Conservation (phyloP, 1,140 invertebrate genomes). For the Yoshiicerus persimilis region DNA sequence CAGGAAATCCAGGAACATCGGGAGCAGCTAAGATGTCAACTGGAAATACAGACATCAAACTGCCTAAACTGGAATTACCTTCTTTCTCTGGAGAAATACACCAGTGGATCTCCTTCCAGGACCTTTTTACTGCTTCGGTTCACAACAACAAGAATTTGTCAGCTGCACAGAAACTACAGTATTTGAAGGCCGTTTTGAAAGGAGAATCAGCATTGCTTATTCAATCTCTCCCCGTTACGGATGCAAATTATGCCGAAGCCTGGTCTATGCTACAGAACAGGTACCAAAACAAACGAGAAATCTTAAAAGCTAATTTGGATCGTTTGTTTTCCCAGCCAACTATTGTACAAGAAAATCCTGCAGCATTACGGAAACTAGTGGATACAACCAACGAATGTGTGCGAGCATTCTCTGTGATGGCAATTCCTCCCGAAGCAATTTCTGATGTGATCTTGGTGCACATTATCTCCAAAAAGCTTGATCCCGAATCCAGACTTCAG, state of each 20-base stretch:
- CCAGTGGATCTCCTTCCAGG: conserved; percentile 6
- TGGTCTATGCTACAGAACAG: not conserved
- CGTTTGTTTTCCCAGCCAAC: not conserved
- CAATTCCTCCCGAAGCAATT: not conserved
- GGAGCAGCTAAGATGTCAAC: too few species aligned
- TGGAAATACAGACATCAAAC: not conserved
- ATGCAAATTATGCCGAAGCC: not conserved
- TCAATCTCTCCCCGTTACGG: not conserved
- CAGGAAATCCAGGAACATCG: too few species aligned
- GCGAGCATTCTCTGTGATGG: not conserved
- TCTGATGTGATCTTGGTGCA: not conserved
- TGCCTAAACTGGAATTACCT: conserved; percentile 14
- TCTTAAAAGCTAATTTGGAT: not conserved
- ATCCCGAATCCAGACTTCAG: not conserved
- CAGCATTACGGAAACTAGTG: not conserved
- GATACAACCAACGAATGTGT: not conserved
- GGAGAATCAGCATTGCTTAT: not conserved
- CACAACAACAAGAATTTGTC: not conserved
- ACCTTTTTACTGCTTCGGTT: not conserved
- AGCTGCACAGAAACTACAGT: not conserved
- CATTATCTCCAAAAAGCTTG: not conserved
- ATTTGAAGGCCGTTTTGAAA: not conserved
- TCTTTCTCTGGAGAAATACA: not conserved
- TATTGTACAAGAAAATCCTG: not conserved
- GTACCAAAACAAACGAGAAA: not conserved